A percentile compares a stretch with the other conserved stretches of the same genome.
Conservation (phyloP, 2,113 vertebrate species). For the Corythornis cristatus region DNA sequence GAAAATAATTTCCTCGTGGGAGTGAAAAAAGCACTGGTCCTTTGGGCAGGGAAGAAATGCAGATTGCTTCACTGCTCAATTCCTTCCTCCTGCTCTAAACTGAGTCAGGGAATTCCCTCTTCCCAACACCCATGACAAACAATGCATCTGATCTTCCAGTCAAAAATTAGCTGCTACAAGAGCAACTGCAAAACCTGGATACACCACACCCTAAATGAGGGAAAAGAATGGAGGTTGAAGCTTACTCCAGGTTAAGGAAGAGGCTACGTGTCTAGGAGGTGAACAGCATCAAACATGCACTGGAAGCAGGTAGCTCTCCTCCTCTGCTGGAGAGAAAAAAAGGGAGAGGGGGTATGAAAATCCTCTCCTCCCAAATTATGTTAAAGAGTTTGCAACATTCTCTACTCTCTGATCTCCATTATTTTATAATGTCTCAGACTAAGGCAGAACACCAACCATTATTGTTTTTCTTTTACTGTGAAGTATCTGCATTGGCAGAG, state of each 20-base stretch:
- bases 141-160: conserved; percentile 56
- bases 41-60: conserved; percentile 9
- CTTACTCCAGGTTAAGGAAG: conserved; percentile 77
- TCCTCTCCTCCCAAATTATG: conserved; percentile 65
- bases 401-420: conserved; percentile 58
- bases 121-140: conserved; percentile 55
- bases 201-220: conserved; percentile 71
- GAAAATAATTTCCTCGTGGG: background rate
- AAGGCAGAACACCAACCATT: conserved; percentile 37
- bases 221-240: conserved; percentile 68
- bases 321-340: conserved; percentile 73
- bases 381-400: conserved; percentile 69
- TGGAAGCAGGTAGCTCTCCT: conserved; percentile 66
- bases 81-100: conserved; percentile 31
- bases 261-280: conserved; percentile 74
- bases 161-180: conserved; percentile 57
- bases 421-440: conserved; percentile 60
- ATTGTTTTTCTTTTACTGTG: conserved; percentile 23
- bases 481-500: conserved; percentile 1
- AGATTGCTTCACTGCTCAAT: background rate
- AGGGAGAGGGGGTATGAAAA: conserved; percentile 71
- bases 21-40: background rate
- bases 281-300: conserved; percentile 74
- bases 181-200: conserved; percentile 70
- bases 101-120: conserved; percentile 45